Evolutionary conservation across 2,113 vertebrate genomes (phyloP).

Genomic region (Nannospalax galili): DNA sequence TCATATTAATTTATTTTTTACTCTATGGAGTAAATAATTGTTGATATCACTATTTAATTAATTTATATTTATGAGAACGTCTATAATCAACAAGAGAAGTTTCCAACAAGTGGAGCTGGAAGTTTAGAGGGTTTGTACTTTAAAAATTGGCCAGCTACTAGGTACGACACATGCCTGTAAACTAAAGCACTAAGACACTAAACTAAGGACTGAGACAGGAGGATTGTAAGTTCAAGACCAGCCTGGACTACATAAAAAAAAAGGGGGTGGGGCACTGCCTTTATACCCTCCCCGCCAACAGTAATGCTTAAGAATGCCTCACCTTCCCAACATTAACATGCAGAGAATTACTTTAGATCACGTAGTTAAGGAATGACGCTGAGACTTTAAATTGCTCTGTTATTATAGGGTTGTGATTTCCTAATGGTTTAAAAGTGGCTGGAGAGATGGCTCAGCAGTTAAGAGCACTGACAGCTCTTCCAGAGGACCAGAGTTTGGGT

Average conservation of each 20-base stretch:
- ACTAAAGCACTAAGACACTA: background rate
- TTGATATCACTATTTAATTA: no score
- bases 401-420: background rate
- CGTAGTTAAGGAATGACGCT: background rate
- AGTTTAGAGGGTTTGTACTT: background rate
- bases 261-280: no score
- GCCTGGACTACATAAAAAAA: background rate
- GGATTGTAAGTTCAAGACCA: background rate
- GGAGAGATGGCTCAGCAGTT: no score
- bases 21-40: no score
- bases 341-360: no score
- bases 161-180: background rate
- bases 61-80: constrained; percentile 16
- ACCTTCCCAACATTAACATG: background rate
- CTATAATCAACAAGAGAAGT: background rate
- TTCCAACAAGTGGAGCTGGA: background rate
- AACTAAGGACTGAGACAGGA: background rate
- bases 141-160: background rate
- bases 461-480: no score
- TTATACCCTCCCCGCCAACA: background rate
- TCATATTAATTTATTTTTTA: no score
- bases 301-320: background rate
- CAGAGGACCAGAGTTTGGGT: no score
- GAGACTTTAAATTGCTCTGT: background rate
- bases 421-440: no score